Base-by-base conservation (phyloP, 2,888 invertebrate genomes). In the Thera obeliscata region DNA sequence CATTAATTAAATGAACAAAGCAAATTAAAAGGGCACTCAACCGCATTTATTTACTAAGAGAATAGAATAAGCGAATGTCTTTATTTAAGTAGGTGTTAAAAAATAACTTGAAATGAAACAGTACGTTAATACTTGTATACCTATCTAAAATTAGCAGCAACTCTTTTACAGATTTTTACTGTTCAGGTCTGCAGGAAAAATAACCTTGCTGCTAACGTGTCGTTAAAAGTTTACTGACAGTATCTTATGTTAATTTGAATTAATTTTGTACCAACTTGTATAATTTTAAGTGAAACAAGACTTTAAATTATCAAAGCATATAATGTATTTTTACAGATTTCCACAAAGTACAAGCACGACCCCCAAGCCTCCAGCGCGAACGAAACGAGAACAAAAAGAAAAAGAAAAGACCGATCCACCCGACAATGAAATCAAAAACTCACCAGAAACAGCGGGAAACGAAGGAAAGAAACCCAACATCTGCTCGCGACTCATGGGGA, bases 261-360 rank as follows among this genome's bases (percentile, higher is more conserved):
- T 22, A 22, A 22, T 22, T 22, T 22, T 22, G 22, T 22, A 22
- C 22, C 22, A 22, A 22, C 22, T 22, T 22, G 22, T 22, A 22
- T 22, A 22, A 22, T 22, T 22, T 22, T 22, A 22, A 22, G 22
- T 22, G 38, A 38, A 5, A 38, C 3, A 5, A 38, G 38, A 50
- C 12, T 50, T 50, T 1, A 50, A 50, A 38, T 59, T 41, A 12
- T 50, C 22, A 22, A 22, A 22, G 22, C 22, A 22, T 22, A 22
- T 22, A 22, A 22, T 22, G 22, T 38, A 50, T 61, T 57, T 50
- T 64, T 7, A 9, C 84, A 93, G 93, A 78, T 90, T 93, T 57
- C 93, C 93, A 0, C 92, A 92, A 86, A 93, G 92, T 76, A 92
- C 92, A 0, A 89, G 91, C 67, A 91, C 92, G 0, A 93, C 93